Evolutionary conservation across 1,140 invertebrate genomes (phyloP).

Genomic region (Calliphora vicina): DNA sequence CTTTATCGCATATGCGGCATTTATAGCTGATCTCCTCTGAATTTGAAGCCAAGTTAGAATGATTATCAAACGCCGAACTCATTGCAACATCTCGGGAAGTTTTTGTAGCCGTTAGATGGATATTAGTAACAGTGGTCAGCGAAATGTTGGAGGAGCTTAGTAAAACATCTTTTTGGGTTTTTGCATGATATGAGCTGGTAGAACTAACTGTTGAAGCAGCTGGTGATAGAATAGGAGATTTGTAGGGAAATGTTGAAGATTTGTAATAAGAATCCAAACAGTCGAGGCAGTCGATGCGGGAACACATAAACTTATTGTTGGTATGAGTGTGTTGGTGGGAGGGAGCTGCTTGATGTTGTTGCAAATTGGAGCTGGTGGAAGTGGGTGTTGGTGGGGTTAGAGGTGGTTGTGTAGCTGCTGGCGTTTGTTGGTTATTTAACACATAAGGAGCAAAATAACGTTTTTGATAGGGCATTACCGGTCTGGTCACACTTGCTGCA

Average conservation of each 20-base stretch:
- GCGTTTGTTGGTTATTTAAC: conserved; percentile 42
- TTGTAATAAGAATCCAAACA: conserved; percentile 44
- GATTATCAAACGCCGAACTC: neutral
- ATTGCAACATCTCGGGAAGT: neutral
- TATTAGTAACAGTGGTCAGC: conserved; percentile 52
- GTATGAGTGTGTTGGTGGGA: neutral
- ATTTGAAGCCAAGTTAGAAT: conserved; percentile 14
- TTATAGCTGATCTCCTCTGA: conserved; percentile 59
- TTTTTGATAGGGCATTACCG: conserved; percentile 48
- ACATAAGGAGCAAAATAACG: conserved; percentile 58
- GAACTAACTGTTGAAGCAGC: conserved; percentile 47
- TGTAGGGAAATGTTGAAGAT: conserved; percentile 41
- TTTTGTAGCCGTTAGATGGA: conserved; percentile 44
- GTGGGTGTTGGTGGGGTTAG: neutral
- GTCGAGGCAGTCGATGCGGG: conserved; percentile 49
- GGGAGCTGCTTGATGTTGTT: neutral
- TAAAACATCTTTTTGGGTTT: conserved; percentile 18
- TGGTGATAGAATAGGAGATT: conserved; percentile 48
- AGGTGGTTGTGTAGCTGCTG: conserved; percentile 15
- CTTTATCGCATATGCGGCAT: conserved; percentile 60
- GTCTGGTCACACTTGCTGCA: conserved; percentile 39
- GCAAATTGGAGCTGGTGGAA: neutral
- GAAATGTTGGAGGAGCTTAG: conserved; percentile 47
- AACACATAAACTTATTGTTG: conserved; percentile 40
- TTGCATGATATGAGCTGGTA: conserved; percentile 37